These are phyloP conservation scores for Alethe diademata DNA, from an alignment of 2,113 vertebrate genomes.

Conservation along the genomic window DNA sequence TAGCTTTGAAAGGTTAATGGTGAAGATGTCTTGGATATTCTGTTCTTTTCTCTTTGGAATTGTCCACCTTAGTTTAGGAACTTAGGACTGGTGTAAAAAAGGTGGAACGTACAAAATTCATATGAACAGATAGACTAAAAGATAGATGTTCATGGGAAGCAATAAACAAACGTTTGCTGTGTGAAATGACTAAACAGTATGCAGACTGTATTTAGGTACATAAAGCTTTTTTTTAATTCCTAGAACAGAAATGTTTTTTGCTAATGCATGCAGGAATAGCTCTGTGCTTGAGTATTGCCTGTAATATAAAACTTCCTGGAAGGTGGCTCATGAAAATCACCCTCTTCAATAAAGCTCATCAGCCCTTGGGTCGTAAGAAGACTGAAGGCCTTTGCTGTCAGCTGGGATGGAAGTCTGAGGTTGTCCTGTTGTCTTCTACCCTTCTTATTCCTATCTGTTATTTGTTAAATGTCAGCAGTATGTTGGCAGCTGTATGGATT, in stretches of 20 bases:
- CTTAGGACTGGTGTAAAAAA: not conserved
- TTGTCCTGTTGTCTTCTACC: not conserved
- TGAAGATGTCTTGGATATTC: not conserved
- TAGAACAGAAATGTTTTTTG: not conserved
- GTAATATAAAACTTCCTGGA: not conserved
- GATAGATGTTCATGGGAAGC: not conserved
- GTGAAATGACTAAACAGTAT: not conserved
- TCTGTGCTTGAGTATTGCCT: accelerated
- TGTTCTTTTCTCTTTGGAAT: not conserved
- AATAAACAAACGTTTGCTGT: not conserved
- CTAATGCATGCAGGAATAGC: not conserved
- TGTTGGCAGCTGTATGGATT: not conserved
- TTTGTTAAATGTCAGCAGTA: constrained; percentile 1
- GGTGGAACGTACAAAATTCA: not conserved
- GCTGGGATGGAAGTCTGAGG: not conserved
- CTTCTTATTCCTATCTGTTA: not conserved
- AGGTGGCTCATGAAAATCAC: not conserved
- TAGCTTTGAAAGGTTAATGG: not conserved
- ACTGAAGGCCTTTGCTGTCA: not conserved
- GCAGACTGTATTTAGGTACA: not conserved
- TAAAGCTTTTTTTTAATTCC: not conserved
- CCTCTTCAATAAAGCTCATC: not conserved
- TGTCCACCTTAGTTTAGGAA: not conserved
- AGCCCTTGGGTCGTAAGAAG: not conserved
- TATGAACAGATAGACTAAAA: not conserved